A percentile compares a stretch with the other conserved stretches of the same genome.
These are phyloP conservation scores for Micromys minutus DNA, from an alignment of 2,113 vertebrate genomes.

Conservation along the genomic window DNA sequence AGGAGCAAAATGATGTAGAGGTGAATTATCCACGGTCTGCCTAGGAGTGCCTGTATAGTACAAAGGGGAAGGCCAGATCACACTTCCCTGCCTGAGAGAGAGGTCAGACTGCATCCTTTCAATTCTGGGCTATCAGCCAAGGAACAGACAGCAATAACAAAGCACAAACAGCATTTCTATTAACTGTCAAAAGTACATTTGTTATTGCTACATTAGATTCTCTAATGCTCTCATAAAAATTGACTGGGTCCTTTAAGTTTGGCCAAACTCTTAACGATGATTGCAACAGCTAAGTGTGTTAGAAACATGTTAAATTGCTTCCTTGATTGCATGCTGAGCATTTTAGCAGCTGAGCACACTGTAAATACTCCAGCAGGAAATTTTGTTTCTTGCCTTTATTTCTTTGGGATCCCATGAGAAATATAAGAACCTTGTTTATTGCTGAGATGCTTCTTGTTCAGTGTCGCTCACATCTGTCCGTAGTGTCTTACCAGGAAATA, in stretches of 20 bases:
- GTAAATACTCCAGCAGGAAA: conserved; percentile 76
- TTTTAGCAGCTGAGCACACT: conserved; percentile 71
- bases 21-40: neutral
- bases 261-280: conserved; percentile 62
- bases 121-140: neutral
- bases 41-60: neutral
- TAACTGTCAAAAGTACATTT: conserved; percentile 14
- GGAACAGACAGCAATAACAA: neutral
- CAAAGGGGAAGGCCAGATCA: neutral
- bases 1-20: neutral
- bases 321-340: conserved; percentile 75
- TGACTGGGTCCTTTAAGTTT: conserved; percentile 57
- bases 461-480: conserved; percentile 63
- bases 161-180: conserved; percentile 15
- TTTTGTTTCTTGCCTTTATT: conserved; percentile 71
- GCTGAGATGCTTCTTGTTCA: conserved; percentile 74
- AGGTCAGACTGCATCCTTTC: neutral
- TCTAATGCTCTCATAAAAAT: conserved; percentile 51
- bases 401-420: conserved; percentile 66
- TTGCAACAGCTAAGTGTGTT: conserved; percentile 41
- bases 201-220: neutral
- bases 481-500: conserved; percentile 28
- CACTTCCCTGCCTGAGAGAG: neutral
- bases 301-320: conserved; percentile 74
- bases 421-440: conserved; percentile 72